phyloP scores from a whole-genome alignment of 2,888 invertebrate genomes.

The Netelia virgata region DNA sequence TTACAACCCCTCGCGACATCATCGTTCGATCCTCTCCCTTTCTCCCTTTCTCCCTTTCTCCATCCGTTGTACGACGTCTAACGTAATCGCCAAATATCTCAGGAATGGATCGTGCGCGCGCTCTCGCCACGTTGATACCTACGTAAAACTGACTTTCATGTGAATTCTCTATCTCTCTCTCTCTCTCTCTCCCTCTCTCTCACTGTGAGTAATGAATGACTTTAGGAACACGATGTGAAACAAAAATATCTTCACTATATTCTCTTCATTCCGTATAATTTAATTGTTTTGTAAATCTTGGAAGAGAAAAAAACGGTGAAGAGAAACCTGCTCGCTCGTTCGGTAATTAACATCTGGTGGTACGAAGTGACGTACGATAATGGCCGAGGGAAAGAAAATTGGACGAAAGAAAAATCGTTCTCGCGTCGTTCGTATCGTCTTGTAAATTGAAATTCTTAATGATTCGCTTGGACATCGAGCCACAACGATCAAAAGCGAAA shows the following conservation, averaged over 20 bases:
- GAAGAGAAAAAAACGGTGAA: neutral
- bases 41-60: conserved; percentile 48
- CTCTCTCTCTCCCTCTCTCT: conserved; percentile 15
- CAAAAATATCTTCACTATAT: conserved; percentile 17
- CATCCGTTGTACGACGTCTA: conserved; percentile 28
- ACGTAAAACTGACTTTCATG: conserved; percentile 17
- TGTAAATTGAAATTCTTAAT: conserved; percentile 47
- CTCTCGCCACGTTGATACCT: conserved; percentile 30
- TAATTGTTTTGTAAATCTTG: conserved; percentile 40
- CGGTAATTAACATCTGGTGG: conserved; percentile 48
- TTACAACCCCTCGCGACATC: conserved; percentile 78
- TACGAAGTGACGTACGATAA: conserved; percentile 14
- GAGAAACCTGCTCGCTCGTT: conserved; percentile 4
- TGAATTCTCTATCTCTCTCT: conserved; percentile 15
- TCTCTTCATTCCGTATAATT: conserved; percentile 19
- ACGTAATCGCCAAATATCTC: conserved; percentile 69
- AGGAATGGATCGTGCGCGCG: conserved; percentile 52
- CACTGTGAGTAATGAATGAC: conserved; percentile 59
- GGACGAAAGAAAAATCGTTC: neutral
- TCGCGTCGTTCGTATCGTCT: conserved; percentile 24
- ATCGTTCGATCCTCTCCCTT: conserved; percentile 71
- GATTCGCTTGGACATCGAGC: conserved; percentile 4
- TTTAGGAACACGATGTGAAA: conserved; percentile 13
- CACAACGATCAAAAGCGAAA: neutral
- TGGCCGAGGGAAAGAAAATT: conserved; percentile 21